A percentile compares a stretch with the other conserved stretches of the same genome.
Conservation (phyloP, 2,888 invertebrate species). For the Gryllus longicercus region DNA sequence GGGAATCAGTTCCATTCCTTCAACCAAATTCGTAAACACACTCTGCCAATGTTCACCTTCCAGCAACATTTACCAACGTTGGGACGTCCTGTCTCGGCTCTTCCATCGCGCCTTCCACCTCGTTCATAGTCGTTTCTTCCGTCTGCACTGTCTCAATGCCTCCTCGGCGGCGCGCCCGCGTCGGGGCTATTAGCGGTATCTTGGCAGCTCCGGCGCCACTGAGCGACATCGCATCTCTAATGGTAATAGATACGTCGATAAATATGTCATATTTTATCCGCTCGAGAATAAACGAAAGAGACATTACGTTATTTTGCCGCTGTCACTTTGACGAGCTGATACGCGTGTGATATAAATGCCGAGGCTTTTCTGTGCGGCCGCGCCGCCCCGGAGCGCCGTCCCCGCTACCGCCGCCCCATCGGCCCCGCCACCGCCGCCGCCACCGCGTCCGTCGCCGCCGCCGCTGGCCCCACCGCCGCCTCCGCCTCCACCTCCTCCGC, state of each 20-base stretch:
- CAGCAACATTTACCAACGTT: too few species aligned
- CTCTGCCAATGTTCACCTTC: too few species aligned
- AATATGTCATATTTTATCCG: neutral
- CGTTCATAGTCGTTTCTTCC: too few species aligned
- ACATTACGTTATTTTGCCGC: neutral
- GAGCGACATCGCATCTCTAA: neutral
- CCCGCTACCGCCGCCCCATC: neutral
- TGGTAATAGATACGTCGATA: neutral
- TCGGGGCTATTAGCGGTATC: neutral
- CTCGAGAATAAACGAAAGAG: neutral
- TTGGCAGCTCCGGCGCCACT: neutral
- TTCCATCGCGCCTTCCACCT: too few species aligned
- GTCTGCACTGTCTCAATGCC: too few species aligned
- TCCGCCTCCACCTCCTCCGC: neutral
- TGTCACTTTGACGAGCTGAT: slow-evolving; percentile 11
- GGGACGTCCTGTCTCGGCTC: too few species aligned
- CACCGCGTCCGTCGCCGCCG: neutral
- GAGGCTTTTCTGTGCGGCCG: neutral
- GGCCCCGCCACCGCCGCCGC: neutral
- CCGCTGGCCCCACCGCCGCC: too few species aligned
- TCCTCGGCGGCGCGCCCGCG: too few species aligned
- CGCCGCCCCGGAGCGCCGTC: neutral
- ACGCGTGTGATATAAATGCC: neutral
- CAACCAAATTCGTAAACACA: neutral
- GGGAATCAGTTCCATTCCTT: neutral